phyloP scores from a whole-genome alignment of 2,113 vertebrate species.

The Cryptotis parvus region DNA sequence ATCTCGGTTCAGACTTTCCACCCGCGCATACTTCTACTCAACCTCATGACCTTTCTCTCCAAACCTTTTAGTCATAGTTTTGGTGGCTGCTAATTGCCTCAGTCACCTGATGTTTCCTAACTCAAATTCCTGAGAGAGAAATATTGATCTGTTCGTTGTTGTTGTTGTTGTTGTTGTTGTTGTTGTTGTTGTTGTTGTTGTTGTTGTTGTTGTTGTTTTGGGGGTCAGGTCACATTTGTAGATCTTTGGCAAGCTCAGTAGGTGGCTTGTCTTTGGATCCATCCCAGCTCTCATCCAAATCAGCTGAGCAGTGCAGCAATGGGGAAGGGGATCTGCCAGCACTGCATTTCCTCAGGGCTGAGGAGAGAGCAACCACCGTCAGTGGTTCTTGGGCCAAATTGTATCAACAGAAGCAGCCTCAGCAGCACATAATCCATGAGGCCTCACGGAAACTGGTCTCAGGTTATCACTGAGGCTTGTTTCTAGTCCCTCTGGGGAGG shows the following conservation, averaged over 20 bases:
- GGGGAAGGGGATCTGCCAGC: too few relatives aligned
- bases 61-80: slow-evolving; percentile 36
- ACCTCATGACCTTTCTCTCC: neutral
- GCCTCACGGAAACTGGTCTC: neutral
- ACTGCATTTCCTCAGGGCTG: too few relatives aligned
- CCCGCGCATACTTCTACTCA: neutral
- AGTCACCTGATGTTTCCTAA: slow-evolving; percentile 34
- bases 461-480: neutral
- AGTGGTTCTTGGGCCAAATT: neutral
- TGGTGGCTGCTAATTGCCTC: slow-evolving; percentile 33
- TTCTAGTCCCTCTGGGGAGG: neutral
- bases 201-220: slow-evolving; percentile 36
- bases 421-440: neutral
- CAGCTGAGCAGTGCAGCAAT: neutral
- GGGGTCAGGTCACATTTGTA: neutral
- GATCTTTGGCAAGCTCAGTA: neutral
- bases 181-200: too few relatives aligned
- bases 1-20: neutral
- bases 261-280: neutral
- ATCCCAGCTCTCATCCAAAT: neutral
- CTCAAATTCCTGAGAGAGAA: slow-evolving; percentile 42
- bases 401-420: neutral
- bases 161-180: too few relatives aligned
- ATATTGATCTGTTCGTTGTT: slow-evolving; percentile 25
- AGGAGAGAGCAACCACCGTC: too few relatives aligned